Evolutionary conservation across 1,140 invertebrate species (phyloP), one percentile per base, ranked within the genome.

Genomic region (Micrasema minimum): DNA sequence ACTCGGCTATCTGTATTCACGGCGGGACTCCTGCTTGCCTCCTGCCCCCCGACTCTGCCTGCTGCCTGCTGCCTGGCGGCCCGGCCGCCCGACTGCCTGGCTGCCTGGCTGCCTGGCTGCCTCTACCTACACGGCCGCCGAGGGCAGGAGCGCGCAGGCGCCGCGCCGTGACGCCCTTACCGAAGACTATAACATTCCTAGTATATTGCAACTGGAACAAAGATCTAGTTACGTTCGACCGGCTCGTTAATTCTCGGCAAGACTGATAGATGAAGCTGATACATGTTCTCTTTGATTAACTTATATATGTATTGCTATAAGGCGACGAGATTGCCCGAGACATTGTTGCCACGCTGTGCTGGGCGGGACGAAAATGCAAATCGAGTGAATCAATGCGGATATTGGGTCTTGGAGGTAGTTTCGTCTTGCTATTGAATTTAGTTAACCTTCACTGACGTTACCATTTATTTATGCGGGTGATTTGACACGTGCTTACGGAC

Each of bases 1-100:
- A 68, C 66, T 68, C 35, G 53, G 51, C 43, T 26, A 57, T 68
- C 66, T 68, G 66, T 68, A 68, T 59, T 59, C 66, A 55, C 51
- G 50, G 53, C 51, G 38, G 26, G 66, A 10, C 53, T 31, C 35
- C 26, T 31, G 26, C 26, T 31, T 7, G 2, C 3, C 26, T 31
- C 26, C 26, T 31, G 26, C 7, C 26, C 7, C 26, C 26, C 7
- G 3, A 31, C 26, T 31, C 26, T n/a, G n/a, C n/a, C n/a, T n/a
- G n/a, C n/a, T n/a, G n/a, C n/a, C n/a, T n/a, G n/a, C n/a, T n/a
- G n/a, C n/a, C n/a, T n/a, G n/a, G n/a, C n/a, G n/a, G n/a, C n/a
- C n/a, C n/a, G n/a, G n/a, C n/a, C n/a, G n/a, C n/a, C n/a, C n/a
- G n/a, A n/a, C n/a, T n/a, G n/a, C n/a, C n/a, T n/a, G n/a, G n/a